Base-by-base conservation (phyloP, 2,113 vertebrate species). In the Grus americana region DNA sequence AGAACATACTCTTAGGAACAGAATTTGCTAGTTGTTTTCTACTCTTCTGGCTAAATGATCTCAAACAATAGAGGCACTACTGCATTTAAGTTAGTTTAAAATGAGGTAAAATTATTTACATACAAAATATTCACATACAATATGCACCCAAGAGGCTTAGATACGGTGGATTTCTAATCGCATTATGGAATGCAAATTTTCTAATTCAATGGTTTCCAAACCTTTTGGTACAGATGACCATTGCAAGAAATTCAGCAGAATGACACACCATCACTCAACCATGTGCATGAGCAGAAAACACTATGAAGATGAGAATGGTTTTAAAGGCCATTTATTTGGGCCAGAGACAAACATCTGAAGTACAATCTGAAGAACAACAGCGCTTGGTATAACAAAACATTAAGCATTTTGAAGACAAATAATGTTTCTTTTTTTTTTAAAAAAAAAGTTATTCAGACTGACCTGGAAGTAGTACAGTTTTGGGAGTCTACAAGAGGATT, bases 401-500 rank as follows among this genome's bases (percentile, higher is more conserved):
- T 16, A 58, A 54, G 5, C 6, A 38, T 54, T 94, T 74, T 62
- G 24, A 92, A 89, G 22, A 44, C 34, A 14, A 79, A 59, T 50
- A 76, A 55, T 0, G 0, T 38, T 47, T 88, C 5, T 47, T 38
- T 38, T 38, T 38, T 38, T 38, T 38, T 38, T 38, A 4, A 36
- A 36, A 52, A 70, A 86, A 29, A 27, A 47, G 3, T n/a, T 29
- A 79, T 34, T 66, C 42, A 75, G 27, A 40, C 9, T 73, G 23
- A 83, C 30, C 17, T 82, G 44, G n/a, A 65, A 62, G 26, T 10
- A 73, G 10, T 30, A 86, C 9, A 27, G 4, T 47, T 86, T 66
- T 30, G 15, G 21, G 16, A 91, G 13, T 52, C 68, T 78, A 34
- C 3, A 36, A 65, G 9, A 65, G 14, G 59, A 40, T 50, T 84